Percentiles rank a stretch among this genome's conserved stretches.
Conservation (phyloP, 2,888 invertebrate genomes). For the Megastigmus dorsalis region DNA sequence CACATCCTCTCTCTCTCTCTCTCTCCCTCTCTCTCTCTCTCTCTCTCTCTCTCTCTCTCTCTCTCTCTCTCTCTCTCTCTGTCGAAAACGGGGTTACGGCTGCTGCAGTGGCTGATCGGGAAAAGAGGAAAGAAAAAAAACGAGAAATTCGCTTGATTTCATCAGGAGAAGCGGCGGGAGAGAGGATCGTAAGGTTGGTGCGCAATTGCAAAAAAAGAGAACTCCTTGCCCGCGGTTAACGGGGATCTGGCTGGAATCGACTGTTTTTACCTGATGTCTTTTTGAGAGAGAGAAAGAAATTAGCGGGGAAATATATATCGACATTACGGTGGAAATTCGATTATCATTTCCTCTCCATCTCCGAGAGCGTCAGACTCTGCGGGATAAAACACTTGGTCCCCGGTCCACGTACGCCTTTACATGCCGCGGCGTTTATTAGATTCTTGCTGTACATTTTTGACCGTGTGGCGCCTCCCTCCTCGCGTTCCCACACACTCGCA, state of each 20-base stretch:
- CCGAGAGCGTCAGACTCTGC: not conserved
- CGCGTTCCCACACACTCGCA: not conserved
- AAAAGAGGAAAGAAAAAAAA: not conserved
- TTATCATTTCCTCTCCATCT: slow-evolving; percentile 29
- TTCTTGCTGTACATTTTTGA: slow-evolving; percentile 12
- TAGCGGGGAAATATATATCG: slow-evolving; percentile 39
- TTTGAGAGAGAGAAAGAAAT: not conserved
- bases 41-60: not conserved
- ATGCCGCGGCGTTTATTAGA: slow-evolving; percentile 37
- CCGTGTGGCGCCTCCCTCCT: too few species aligned
- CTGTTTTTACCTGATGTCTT: slow-evolving; percentile 17
- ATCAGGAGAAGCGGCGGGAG: slow-evolving; percentile 1
- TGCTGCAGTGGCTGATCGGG: not conserved
- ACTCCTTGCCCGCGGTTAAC: not conserved
- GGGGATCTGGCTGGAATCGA: not conserved
- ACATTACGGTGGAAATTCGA: slow-evolving; percentile 34
- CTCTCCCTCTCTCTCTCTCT: not conserved
- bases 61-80: not conserved
- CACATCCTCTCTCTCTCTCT: not conserved
- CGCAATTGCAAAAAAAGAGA: slow-evolving; percentile 1
- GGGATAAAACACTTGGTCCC: slow-evolving; percentile 11
- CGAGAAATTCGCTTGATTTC: slow-evolving; percentile 21
- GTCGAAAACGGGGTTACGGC: not conserved
- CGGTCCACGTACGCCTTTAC: too few species aligned
- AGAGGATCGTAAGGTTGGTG: not conserved